Percentiles rank a stretch among this genome's conserved stretches.
These are phyloP conservation scores for Mechanitis mazaeus DNA, from an alignment of 2,888 invertebrate species.

Conservation along the genomic window DNA sequence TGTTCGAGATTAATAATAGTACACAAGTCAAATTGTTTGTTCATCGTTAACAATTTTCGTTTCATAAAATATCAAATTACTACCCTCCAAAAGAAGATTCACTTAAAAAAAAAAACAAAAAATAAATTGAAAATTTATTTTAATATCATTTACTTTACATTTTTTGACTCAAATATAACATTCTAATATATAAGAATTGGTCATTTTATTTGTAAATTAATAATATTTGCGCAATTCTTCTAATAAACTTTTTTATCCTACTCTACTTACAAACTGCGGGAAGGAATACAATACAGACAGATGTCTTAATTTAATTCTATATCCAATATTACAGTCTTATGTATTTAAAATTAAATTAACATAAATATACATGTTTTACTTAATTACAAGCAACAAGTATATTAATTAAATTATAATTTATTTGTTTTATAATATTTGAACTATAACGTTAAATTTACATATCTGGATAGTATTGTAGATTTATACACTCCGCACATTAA, in stretches of 20 bases:
- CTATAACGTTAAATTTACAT: too few species aligned
- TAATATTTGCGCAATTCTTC: background rate
- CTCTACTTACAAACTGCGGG: background rate
- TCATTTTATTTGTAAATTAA: background rate
- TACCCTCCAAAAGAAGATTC: too few species aligned
- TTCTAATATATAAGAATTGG: conserved; percentile 3
- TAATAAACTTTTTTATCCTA: background rate
- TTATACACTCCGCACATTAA: too few species aligned
- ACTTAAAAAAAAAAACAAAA: background rate
- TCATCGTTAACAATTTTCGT: too few species aligned
- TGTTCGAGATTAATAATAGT: too few species aligned
- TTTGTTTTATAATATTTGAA: background rate
- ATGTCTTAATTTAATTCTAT: background rate
- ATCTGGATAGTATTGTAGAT: too few species aligned
- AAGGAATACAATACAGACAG: background rate
- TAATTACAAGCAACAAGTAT: background rate
- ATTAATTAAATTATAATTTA: background rate
- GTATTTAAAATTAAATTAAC: conserved; percentile 1
- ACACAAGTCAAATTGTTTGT: too few species aligned
- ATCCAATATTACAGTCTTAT: conserved; percentile 1
- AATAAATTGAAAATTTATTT: background rate
- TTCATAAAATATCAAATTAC: too few species aligned
- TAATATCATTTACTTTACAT: background rate
- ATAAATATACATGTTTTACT: conserved; percentile 1
- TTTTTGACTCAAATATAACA: background rate